Conservation (phyloP, 2,113 vertebrate genomes). For the Globicephala melas region DNA sequence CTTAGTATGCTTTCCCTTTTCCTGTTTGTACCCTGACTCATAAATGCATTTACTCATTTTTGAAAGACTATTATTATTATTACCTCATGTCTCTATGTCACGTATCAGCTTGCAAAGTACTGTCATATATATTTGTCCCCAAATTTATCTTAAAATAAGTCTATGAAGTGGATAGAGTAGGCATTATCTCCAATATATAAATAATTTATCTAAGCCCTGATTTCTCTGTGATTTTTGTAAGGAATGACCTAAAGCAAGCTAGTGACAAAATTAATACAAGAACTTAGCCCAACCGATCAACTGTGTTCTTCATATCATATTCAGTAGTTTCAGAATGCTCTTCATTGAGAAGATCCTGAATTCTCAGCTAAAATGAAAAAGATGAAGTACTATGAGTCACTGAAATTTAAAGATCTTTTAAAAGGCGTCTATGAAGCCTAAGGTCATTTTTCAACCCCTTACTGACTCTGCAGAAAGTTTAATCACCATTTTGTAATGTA, state of each 20-base stretch:
- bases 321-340: background rate
- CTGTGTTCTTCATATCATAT: background rate
- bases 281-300: background rate
- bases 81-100: background rate
- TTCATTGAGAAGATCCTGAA: background rate
- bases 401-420: background rate
- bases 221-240: background rate
- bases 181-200: background rate
- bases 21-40: background rate
- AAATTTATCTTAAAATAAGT: background rate
- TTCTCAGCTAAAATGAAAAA: background rate
- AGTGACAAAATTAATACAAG: background rate
- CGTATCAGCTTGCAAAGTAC: background rate
- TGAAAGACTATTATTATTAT: background rate
- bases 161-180: background rate
- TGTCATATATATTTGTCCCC: background rate
- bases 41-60: background rate
- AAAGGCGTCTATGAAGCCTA: background rate
- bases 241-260: background rate
- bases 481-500: background rate
- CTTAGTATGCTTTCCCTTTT: background rate
- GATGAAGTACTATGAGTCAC: background rate
- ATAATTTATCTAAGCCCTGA: background rate
- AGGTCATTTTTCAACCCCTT: background rate
- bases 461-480: background rate